Conservation (phyloP, 2,888 invertebrate species). For the Cordilura impudica region DNA sequence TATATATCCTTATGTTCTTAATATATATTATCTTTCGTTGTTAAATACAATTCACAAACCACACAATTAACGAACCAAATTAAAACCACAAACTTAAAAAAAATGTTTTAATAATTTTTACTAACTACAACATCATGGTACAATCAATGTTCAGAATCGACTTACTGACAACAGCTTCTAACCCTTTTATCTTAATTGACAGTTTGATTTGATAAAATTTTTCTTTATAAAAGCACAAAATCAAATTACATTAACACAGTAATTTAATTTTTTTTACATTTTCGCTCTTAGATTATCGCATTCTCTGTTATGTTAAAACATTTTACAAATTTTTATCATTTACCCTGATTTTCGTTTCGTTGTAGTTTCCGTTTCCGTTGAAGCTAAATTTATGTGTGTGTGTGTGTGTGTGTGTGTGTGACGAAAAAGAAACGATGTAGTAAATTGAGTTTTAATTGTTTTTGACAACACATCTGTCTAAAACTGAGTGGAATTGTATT, state of each 20-base stretch:
- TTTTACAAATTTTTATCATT: neutral
- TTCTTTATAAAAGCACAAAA: conserved; percentile 8
- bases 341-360: conserved; percentile 13
- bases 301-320: neutral
- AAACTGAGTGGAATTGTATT: neutral
- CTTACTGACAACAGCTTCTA: neutral
- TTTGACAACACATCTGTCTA: conserved; percentile 29
- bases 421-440: neutral
- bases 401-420: neutral
- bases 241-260: conserved; percentile 41
- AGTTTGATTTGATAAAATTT: neutral
- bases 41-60: too few species aligned
- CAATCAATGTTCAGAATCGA: neutral
- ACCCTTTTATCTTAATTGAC: neutral
- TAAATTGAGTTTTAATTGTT: conserved; percentile 46
- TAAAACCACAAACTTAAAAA: neutral
- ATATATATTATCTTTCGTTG: too few species aligned
- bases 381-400: neutral
- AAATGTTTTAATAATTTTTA: neutral
- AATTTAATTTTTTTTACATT: conserved; percentile 18
- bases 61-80: neutral
- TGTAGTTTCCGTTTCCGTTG: conserved; percentile 40
- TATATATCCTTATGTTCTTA: too few species aligned
- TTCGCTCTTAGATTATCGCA: neutral
- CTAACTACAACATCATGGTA: neutral